These are phyloP conservation scores for Phymastichus coffea DNA, from an alignment of 1,140 invertebrate genomes.

Conservation along the genomic window DNA sequence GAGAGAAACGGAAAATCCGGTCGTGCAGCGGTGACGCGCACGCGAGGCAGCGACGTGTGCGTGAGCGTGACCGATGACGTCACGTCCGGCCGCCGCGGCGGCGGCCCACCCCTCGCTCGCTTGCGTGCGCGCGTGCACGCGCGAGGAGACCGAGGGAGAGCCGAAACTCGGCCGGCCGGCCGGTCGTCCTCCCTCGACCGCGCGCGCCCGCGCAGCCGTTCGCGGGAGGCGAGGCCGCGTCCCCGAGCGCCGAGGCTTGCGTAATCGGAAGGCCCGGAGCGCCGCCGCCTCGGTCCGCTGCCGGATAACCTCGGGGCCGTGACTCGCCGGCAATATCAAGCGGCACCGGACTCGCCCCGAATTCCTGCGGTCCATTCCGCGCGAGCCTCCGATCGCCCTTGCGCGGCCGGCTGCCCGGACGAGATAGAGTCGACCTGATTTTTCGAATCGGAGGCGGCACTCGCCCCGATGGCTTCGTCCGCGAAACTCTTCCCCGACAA, in stretches of 20 bases:
- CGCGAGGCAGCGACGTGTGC: conserved; percentile 9
- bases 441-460: neutral
- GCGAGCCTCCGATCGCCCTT: neutral
- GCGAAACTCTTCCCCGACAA: too few relatives aligned
- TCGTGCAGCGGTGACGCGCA: conserved; percentile 7
- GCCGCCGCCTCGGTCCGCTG: neutral
- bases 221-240: neutral
- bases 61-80: conserved; percentile 17
- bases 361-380: conserved; percentile 5
- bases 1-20: conserved; percentile 22
- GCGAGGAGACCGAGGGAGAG: neutral
- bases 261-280: neutral
- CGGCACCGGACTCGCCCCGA: neutral
- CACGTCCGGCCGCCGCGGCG: conserved; percentile 8
- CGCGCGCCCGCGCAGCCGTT: neutral
- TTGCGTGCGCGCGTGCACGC: neutral
- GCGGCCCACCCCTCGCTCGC: too few relatives aligned
- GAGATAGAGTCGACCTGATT: neutral
- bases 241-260: neutral
- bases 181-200: too few relatives aligned
- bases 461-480: conserved; percentile 2
- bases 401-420: neutral
- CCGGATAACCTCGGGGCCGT: neutral
- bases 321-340: neutral
- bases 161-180: too few relatives aligned